phyloP scores from a whole-genome alignment of 1,140 invertebrate genomes.

The Dendrolimus kikuchii region DNA sequence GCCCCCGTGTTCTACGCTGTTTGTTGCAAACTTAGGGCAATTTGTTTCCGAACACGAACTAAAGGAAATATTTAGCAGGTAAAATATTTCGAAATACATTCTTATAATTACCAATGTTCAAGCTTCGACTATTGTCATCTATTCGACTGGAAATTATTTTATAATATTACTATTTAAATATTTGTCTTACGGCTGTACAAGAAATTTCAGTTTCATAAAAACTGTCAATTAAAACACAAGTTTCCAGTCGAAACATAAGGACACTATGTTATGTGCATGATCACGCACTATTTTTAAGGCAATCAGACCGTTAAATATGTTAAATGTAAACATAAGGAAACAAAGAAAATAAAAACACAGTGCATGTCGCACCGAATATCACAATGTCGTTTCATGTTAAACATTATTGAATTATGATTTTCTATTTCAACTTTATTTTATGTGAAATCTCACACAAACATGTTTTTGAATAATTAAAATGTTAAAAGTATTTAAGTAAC shows the following conservation, averaged over 20 bases:
- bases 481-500: not conserved
- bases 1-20: conserved; percentile 96
- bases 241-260: conserved; percentile 37
- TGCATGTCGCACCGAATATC: conserved; percentile 66
- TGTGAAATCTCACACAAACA: conserved; percentile 39
- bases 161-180: not conserved
- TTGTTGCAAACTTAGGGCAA: conserved; percentile 96
- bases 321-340: conserved; percentile 9
- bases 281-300: conserved; percentile 16
- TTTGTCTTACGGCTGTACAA: too few species aligned
- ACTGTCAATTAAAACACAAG: not conserved
- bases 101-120: not conserved
- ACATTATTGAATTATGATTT: conserved; percentile 38
- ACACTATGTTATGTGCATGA: conserved; percentile 36
- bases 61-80: conserved; percentile 98
- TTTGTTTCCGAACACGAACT: conserved; percentile 97
- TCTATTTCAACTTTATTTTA: conserved; percentile 33
- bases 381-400: conserved; percentile 39
- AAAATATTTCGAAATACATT: conserved; percentile 27
- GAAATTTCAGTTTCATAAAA: not conserved
- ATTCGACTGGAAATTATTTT: conserved; percentile 19
- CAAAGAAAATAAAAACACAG: conserved; percentile 37
- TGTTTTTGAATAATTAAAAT: conserved; percentile 8
- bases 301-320: not conserved
- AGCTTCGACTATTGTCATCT: conserved; percentile 8